Percentiles rank a stretch among this genome's conserved stretches.
Evolutionary conservation across 2,888 invertebrate species (phyloP).

Genomic region (Drosophila prostipennis): DNA sequence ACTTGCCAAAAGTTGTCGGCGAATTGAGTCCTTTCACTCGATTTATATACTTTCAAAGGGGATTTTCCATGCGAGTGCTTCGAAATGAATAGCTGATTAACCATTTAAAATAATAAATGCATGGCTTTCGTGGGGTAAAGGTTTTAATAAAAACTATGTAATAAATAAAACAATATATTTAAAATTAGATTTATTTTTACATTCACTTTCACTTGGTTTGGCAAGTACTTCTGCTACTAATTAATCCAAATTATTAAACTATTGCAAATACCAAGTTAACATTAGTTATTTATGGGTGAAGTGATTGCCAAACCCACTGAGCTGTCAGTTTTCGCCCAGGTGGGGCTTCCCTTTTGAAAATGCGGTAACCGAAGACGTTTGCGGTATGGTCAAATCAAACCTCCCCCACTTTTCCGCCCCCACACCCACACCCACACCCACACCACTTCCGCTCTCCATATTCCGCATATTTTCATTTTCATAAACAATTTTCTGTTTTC

Average conservation of each 20-base stretch:
- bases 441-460: conserved; percentile 1
- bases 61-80: conserved; percentile 4
- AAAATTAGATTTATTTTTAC: too few relatives aligned
- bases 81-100: not conserved
- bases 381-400: conserved; percentile 32
- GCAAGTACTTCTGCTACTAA: too few relatives aligned
- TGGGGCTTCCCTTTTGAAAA: conserved; percentile 40
- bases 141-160: too few relatives aligned
- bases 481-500: conserved; percentile 44
- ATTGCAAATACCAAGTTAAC: not conserved
- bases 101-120: not conserved
- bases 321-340: conserved; percentile 32
- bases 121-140: not conserved
- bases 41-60: conserved; percentile 10
- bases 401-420: not conserved
- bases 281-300: not conserved
- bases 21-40: conserved; percentile 10
- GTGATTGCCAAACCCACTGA: conserved; percentile 25
- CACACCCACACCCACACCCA: too few relatives aligned
- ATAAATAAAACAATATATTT: too few relatives aligned
- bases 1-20: conserved; percentile 1
- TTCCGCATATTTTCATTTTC: conserved; percentile 37
- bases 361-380: conserved; percentile 49
- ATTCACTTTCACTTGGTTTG: too few relatives aligned
- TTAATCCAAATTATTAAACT: not conserved